Percentiles rank a stretch among this genome's conserved stretches.
Evolutionary conservation across 1,140 invertebrate genomes (phyloP).

Genomic region (Agraylea sexmaculata): DNA sequence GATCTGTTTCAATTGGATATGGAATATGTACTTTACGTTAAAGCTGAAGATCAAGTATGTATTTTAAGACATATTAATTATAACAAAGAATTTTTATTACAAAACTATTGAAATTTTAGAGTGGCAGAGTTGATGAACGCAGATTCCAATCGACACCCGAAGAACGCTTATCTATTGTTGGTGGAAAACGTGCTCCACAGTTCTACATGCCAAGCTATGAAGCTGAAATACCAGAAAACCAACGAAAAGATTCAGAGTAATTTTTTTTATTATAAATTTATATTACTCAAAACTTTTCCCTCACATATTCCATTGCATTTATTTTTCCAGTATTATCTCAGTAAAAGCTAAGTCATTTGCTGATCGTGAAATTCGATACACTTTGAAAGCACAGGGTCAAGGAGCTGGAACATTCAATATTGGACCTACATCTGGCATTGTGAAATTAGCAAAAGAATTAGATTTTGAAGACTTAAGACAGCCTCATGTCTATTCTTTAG

Average conservation of each 20-base stretch:
- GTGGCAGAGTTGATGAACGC: constrained; percentile 77
- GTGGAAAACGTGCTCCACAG: constrained; percentile 85
- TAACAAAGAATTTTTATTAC: neutral
- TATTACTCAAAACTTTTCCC: neutral
- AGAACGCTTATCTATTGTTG: constrained; percentile 82
- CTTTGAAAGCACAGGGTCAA: constrained; percentile 83
- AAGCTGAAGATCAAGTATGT: constrained; percentile 77
- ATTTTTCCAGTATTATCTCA: constrained; percentile 75
- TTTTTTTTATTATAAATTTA: constrained; percentile 26
- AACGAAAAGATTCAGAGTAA: constrained; percentile 93
- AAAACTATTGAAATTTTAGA: constrained; percentile 35
- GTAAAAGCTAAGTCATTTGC: constrained; percentile 94
- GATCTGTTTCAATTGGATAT: constrained; percentile 90
- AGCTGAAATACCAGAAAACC: constrained; percentile 89
- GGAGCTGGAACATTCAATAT: constrained; percentile 93
- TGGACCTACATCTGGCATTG: constrained; percentile 83
- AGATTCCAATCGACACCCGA: constrained; percentile 84
- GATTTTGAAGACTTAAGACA: constrained; percentile 90
- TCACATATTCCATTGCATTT: constrained; percentile 5
- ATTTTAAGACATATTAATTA: constrained; percentile 6
- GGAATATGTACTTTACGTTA: constrained; percentile 92
- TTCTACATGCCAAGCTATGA: constrained; percentile 90
- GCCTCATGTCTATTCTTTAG: constrained; percentile 82
- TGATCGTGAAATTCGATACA: constrained; percentile 88
- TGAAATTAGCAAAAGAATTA: constrained; percentile 87